These are phyloP conservation scores for Etheostoma nigrum DNA, from an alignment of 2,797 vertebrate species.

Conservation along the genomic window DNA sequence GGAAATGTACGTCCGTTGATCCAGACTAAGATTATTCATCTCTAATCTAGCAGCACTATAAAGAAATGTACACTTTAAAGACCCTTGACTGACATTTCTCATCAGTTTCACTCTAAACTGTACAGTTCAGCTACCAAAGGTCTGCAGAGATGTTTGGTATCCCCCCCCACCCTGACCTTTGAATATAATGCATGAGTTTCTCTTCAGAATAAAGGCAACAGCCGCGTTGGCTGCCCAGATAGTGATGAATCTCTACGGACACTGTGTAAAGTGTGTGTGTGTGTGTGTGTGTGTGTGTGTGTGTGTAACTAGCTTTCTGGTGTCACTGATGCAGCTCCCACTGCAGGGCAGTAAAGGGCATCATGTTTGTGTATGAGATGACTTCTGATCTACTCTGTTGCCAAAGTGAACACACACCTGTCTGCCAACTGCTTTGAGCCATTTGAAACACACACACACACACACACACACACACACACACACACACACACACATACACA, in stretches of 20 bases:
- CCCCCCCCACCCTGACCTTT: background rate
- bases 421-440: constrained; percentile 14
- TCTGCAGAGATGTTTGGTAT: constrained; percentile 5
- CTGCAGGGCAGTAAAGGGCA: constrained; percentile 33
- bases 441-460: constrained; percentile 29
- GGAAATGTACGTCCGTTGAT: too few species aligned
- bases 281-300: background rate
- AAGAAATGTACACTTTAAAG: too few species aligned
- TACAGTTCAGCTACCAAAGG: constrained; percentile 16
- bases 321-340: background rate
- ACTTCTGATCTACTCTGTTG: constrained; percentile 20
- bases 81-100: too few species aligned
- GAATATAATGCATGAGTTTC: constrained; percentile 3
- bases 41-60: too few species aligned
- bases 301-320: background rate
- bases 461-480: constrained; percentile 17
- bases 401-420: constrained; percentile 37
- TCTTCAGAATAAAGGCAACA: constrained; percentile 15
- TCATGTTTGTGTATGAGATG: constrained; percentile 18
- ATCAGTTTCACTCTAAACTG: background rate
- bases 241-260: too few species aligned
- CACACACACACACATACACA: constrained; percentile 13
- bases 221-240: too few species aligned
- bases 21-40: too few species aligned
- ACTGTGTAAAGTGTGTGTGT: too few species aligned